Evolutionary conservation across 1,140 invertebrate genomes (phyloP), one percentile per base, ranked within the genome.

Genomic region (Zophobas morio): DNA sequence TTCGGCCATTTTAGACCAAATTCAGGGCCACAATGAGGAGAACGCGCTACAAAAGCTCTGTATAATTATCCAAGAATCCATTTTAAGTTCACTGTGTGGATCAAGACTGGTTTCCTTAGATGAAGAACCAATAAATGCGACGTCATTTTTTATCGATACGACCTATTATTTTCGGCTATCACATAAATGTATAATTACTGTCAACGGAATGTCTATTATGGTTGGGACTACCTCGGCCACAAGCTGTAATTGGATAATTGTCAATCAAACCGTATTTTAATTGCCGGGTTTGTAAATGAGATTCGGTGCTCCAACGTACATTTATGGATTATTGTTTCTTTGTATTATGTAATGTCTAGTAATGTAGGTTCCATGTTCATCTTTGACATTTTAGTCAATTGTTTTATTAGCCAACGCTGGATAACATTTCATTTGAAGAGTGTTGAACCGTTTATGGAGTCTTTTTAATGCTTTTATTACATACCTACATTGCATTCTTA

Each of bases 81-180:
- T 66, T 66, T 66, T 66, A 66, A 42, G 42, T 66, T 66, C 60
- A 36, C 37, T 66, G 35, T 66, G 35, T 53, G 54, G 60, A 46
- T 36, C 37, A 42, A 42, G 60, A 66, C 60, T 46, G 60, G 60
- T 66, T 66, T 66, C 60, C 39, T 66, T 66, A 66, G 57, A 37
- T 40, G 57, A 39, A 63, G 37, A 66, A 42, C 60, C 60, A 66
- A 66, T 66, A 66, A 66, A 39, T 66, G 60, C 60, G 60, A 66
- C 60, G 60, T 66, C 60, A 66, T 66, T 66, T 66, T 66, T 66
- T 66, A 66, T 66, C 60, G 60, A 66, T 42, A 66, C 60, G 60
- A 73, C 54, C 71, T 54, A 73, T 73, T 73, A 73, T 73, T 73
- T 73, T 73, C 54, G 71, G 71, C 71, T 56, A 73, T 73, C 71